phyloP scores from a whole-genome alignment of 2,113 vertebrate species.

The Fregetta grallaria region DNA sequence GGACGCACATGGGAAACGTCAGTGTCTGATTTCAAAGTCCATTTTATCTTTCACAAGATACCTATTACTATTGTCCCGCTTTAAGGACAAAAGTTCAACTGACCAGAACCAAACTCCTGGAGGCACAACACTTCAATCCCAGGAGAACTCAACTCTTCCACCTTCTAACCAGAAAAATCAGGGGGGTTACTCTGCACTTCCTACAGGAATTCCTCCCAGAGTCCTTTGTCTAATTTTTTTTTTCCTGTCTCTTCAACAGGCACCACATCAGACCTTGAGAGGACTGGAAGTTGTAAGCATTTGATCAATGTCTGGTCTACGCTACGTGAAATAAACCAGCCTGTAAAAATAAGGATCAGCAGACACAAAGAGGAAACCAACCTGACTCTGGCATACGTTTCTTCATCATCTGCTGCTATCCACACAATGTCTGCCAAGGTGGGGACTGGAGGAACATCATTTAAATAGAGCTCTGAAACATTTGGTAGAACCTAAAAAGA shows the following conservation, averaged over 20 bases:
- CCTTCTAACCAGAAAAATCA: not conserved
- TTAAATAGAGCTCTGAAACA: conserved; percentile 79
- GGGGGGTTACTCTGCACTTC: not conserved
- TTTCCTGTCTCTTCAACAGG: not conserved
- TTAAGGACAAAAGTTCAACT: not conserved
- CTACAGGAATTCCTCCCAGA: not conserved
- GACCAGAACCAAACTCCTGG: not conserved
- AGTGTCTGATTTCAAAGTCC: not conserved
- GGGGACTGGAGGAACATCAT: conserved; percentile 87
- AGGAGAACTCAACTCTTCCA: not conserved
- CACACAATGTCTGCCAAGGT: conserved; percentile 97
- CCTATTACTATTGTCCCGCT: not conserved
- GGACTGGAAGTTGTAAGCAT: not conserved
- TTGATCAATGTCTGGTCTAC: not conserved
- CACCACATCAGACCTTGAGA: not conserved
- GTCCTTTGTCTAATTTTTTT: not conserved
- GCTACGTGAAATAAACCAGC: not conserved
- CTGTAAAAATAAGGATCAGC: not conserved
- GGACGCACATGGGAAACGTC: accelerated
- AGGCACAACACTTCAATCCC: not conserved
- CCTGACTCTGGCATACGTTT: conserved; percentile 96
- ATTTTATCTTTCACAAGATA: not conserved
- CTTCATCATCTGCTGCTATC: conserved; percentile 96
- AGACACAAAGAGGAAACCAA: conserved; percentile 15
- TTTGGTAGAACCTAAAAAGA: conserved; percentile 83